These are phyloP conservation scores for Lepidocyrtinus sp. DNA, from an alignment of 2,888 invertebrate genomes.

Conservation along the genomic window DNA sequence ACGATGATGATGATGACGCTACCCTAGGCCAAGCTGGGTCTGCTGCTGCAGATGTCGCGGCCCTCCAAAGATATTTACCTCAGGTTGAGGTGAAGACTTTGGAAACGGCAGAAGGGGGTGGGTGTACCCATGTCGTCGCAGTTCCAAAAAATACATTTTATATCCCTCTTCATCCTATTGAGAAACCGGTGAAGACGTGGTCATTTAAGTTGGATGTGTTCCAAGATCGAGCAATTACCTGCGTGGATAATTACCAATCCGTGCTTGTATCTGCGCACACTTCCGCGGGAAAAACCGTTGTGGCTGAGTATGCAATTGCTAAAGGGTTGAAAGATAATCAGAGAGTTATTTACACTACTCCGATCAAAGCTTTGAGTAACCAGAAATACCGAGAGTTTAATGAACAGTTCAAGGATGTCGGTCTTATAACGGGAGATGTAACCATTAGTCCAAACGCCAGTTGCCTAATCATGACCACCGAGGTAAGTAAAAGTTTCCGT, in stretches of 20 bases:
- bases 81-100: constrained; percentile 90
- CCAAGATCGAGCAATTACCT: constrained; percentile 96
- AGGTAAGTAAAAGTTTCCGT: constrained; percentile 76
- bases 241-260: constrained; percentile 98
- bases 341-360: constrained; percentile 98
- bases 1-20: constrained; percentile 70
- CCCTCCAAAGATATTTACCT: constrained; percentile 81
- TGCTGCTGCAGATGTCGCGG: constrained; percentile 70
- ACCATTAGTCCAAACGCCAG: constrained; percentile 99
- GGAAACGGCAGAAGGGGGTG: constrained; percentile 83
- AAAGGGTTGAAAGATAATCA: constrained; percentile 94
- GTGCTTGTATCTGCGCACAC: constrained; percentile 99
- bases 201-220: constrained; percentile 97
- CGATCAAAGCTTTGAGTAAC: constrained; percentile 99
- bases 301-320: constrained; percentile 97
- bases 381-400: constrained; percentile 98
- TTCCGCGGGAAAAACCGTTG: constrained; percentile 98
- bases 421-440: constrained; percentile 98
- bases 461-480: constrained; percentile 99
- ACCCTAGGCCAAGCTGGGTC: constrained; percentile 70
- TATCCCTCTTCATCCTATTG: constrained; percentile 76
- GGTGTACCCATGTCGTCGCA: constrained; percentile 97
- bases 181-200: constrained; percentile 86
- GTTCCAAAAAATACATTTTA: constrained; percentile 90
- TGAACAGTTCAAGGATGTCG: constrained; percentile 98